Conservation (phyloP, 2,797 vertebrate genomes). For the Poecilia velifera region DNA sequence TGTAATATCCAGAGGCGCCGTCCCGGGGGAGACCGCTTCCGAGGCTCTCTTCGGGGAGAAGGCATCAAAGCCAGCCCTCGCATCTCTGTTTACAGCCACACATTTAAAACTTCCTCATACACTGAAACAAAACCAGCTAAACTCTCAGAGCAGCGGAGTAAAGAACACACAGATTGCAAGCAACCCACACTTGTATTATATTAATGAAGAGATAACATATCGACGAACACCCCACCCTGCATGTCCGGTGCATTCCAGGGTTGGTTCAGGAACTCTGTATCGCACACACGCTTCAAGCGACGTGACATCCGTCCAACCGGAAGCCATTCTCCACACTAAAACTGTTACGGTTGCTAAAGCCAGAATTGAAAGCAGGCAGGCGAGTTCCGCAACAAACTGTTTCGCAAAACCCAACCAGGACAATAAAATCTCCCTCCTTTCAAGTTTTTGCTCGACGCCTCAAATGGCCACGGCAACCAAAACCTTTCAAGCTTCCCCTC, state of each 20-base stretch:
- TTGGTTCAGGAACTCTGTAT: conserved; percentile 34
- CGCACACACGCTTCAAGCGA: conserved; percentile 21
- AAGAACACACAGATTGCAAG: conserved; percentile 22
- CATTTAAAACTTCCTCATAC: conserved; percentile 29
- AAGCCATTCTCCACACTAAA: conserved; percentile 50
- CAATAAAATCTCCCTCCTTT: conserved; percentile 24
- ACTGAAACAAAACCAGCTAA: conserved; percentile 21
- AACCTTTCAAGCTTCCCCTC: conserved; percentile 43
- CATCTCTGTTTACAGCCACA: conserved; percentile 10
- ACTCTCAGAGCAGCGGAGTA: conserved; percentile 36
- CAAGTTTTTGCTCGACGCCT: conserved; percentile 53
- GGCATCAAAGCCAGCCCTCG: conserved; percentile 29
- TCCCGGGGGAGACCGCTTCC: conserved; percentile 14
- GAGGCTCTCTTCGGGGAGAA: conserved; percentile 39
- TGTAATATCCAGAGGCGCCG: conserved; percentile 13
- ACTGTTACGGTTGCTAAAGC: conserved; percentile 64
- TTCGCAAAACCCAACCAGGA: not conserved
- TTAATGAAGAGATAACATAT: conserved; percentile 43
- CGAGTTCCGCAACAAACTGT: conserved; percentile 1
- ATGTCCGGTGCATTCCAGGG: conserved; percentile 66
- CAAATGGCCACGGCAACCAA: conserved; percentile 65
- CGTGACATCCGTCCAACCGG: conserved; percentile 20
- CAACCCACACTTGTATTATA: conserved; percentile 39
- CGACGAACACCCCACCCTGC: conserved; percentile 59
- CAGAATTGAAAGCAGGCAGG: conserved; percentile 59